Evolutionary conservation across 1,140 invertebrate genomes (phyloP), one percentile per base, ranked within the genome.

Genomic region (Anastrepha ludens): DNA sequence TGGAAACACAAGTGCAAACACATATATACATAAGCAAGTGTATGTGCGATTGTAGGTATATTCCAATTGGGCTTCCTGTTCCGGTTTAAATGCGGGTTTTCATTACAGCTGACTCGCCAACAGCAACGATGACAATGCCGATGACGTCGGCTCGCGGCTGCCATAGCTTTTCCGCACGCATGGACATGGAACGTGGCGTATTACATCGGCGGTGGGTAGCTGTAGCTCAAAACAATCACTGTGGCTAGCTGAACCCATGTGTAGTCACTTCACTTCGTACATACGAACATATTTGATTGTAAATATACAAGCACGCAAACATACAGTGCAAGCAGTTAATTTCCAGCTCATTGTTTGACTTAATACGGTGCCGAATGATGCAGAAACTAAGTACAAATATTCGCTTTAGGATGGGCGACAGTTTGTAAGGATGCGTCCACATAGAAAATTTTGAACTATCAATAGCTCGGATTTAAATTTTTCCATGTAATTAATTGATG

Each of bases 21-120:
- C n/a, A 17, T 29, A 4, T 29, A 20, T 39, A 29, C 20, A 67
- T 39, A 29, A 29, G 29, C 5, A 39, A 8, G n/a, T 39, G 29
- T 67, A 67, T 67, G 29, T 7, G 11, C 29, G 7, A 5, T 39
- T 67, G 6, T 41, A 6, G 11, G n/a, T 20, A 8, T 67, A n/a
- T 47, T 62, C 59, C 85, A 86, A 86, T 86, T 86, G 58, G 85
- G 85, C 59, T 86, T 86, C 85, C 85, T 58, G 15, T 86, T 86
- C 85, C 85, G 58, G 85, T 60, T 86, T 86, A 5, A 86, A 60
- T 86, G 85, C 85, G 85, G 85, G 41, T 62, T 86, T 86, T 62
- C 59, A 55, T 86, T 41, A 60, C 59, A 85, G n/a, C 50, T 3
- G 17, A 86, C 59, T 60, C 50, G 59, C 20, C 85, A 60, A 62